Evolutionary conservation across 1,140 invertebrate species (phyloP), one percentile per base, ranked within the genome.

Genomic region (Drosophila bocki): DNA sequence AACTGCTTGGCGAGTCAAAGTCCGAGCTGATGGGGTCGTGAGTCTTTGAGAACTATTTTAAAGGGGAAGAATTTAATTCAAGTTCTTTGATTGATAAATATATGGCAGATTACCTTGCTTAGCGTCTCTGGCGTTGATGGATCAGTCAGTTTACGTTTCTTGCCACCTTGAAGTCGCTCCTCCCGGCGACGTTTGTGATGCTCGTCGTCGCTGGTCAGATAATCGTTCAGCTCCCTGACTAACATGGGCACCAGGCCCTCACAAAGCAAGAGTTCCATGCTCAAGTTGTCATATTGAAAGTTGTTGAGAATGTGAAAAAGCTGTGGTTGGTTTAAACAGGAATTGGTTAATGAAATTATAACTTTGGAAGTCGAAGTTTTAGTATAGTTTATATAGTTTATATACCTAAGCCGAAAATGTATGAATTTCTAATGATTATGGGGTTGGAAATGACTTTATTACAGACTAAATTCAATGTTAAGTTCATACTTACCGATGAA

Each of bases 241-340:
- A 93, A 39, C 60, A 93, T 74, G 7, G 75, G 70, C 19, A 93
- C 77, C 39, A 93, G 45, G 1, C 92, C 92, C 67, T 92, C 90
- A 37, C 74, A 85, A 1, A 93, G 57, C 74, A 93, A 53, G 5
- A 93, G 60, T 39, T 93, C 91, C 90, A 93, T 93, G 47, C 92
- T 93, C 35, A 93, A 61, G 37, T 93, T 91, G 58, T 93, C 92
- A 61, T 93, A 93, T 75, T 92, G 88, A 60, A 93, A 93, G 51
- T 93, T 88, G 32, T 91, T 88, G 1, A 93, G 65, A 15, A 91
- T 87, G 58, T 91, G 81, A 2, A 93, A 80, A 6, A 93, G 80
- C 92, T 93, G 11, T 17, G 29, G 29, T 17, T n/a, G 37, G 19
- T 9, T 51, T 7, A 44, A 69, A 39, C 3, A 44, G 12, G 1